phyloP scores from a whole-genome alignment of 2,113 vertebrate genomes.

The Eubucco bourcierii region DNA sequence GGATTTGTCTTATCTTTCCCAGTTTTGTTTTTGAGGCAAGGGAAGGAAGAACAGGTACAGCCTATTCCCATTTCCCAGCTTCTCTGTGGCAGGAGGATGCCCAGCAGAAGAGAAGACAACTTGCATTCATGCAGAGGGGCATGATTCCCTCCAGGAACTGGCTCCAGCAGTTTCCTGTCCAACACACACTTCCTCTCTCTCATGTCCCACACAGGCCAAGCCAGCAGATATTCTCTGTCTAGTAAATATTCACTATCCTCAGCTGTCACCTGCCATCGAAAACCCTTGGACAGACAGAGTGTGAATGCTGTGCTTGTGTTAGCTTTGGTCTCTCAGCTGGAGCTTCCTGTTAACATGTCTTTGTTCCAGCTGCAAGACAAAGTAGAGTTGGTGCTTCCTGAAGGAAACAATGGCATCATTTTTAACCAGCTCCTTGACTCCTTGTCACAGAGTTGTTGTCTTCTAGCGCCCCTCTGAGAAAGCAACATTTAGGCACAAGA shows the following conservation, averaged over 20 bases:
- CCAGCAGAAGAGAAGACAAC: neutral
- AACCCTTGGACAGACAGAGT: neutral
- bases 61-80: neutral
- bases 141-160: neutral
- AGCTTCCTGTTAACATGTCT: constrained; percentile 58
- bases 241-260: neutral
- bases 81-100: neutral
- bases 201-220: neutral
- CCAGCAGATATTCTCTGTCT: neutral
- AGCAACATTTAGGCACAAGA: neutral
- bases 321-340: neutral
- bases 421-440: constrained; percentile 31
- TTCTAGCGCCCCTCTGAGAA: neutral
- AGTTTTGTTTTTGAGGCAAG: neutral
- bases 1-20: neutral
- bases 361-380: constrained; percentile 42
- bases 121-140: neutral
- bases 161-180: neutral
- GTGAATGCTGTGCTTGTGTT: neutral
- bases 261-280: constrained; percentile 30
- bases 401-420: constrained; percentile 62
- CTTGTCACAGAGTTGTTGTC: neutral
- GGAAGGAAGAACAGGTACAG: constrained; percentile 10
- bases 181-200: neutral
- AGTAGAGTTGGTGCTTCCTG: constrained; percentile 58